A percentile compares a stretch with the other conserved stretches of the same genome.
These are phyloP conservation scores for Gadopsis marmoratus DNA, from an alignment of 2,797 vertebrate genomes.

Conservation along the genomic window DNA sequence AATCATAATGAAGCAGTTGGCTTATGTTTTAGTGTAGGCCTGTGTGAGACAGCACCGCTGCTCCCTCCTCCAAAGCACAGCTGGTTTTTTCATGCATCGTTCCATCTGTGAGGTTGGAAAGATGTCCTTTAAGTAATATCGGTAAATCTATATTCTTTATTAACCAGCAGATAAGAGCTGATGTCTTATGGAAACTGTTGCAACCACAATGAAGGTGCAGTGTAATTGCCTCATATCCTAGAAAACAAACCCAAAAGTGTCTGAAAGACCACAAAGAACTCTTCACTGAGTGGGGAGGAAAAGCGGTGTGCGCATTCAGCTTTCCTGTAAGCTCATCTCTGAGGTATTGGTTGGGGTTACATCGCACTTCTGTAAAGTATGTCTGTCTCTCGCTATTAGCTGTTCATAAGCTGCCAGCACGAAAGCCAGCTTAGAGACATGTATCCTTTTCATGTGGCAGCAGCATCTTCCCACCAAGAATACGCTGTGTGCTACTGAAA, in stretches of 20 bases:
- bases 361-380: slow-evolving; percentile 28
- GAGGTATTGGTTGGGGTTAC: slow-evolving; percentile 45
- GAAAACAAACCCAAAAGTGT: not conserved
- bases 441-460: slow-evolving; percentile 83
- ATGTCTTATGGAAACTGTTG: slow-evolving; percentile 36
- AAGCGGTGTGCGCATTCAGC: not conserved
- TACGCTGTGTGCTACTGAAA: slow-evolving; percentile 69
- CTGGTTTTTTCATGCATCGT: not conserved
- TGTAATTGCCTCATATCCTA: not conserved
- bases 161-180: not conserved
- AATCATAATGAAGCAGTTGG: not conserved
- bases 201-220: slow-evolving; percentile 25
- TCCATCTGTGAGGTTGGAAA: slow-evolving; percentile 14
- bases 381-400: slow-evolving; percentile 10
- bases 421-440: slow-evolving; percentile 45
- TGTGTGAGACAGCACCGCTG: not conserved
- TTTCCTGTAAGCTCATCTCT: slow-evolving; percentile 69
- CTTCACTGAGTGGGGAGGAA: slow-evolving; percentile 6
- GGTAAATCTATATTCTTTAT: not conserved
- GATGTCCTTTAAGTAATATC: not conserved
- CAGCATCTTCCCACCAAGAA: slow-evolving; percentile 67
- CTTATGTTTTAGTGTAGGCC: not conserved
- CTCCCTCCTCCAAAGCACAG: not conserved
- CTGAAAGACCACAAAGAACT: slow-evolving; percentile 44
- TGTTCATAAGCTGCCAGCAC: slow-evolving; percentile 40